phyloP scores from a whole-genome alignment of 1,140 invertebrate species.

The Calephelis nemesis region DNA sequence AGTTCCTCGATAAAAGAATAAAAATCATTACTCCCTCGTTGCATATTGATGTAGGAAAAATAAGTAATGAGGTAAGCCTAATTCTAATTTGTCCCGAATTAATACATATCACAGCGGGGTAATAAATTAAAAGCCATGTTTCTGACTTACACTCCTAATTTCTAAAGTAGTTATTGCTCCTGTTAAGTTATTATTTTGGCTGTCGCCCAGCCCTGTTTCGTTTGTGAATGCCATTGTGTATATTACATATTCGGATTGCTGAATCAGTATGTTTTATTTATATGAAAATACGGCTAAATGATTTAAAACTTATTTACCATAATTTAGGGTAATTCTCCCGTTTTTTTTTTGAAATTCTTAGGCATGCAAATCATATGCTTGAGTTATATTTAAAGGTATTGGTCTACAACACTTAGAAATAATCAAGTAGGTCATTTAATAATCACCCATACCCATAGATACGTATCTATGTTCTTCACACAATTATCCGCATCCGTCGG shows the following conservation, averaged over 20 bases:
- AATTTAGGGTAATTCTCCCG: too few species aligned
- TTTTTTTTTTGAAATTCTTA: too few species aligned
- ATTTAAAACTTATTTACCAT: too few species aligned
- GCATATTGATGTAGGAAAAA: neutral
- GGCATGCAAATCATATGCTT: too few species aligned
- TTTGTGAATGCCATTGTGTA: neutral
- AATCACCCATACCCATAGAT: too few species aligned
- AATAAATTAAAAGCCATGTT: conserved; percentile 9
- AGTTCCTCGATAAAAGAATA: too few species aligned
- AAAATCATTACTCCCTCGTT: too few species aligned
- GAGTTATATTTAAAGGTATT: too few species aligned
- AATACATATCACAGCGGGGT: neutral
- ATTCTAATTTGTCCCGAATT: neutral
- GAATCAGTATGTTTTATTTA: neutral
- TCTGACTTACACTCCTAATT: conserved; percentile 4
- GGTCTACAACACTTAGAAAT: too few species aligned
- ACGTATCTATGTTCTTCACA: too few species aligned
- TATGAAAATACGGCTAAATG: neutral
- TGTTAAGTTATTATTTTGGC: conserved; percentile 17
- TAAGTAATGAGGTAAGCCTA: neutral
- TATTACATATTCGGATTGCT: neutral
- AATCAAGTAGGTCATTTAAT: too few species aligned
- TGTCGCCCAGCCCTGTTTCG: conserved; percentile 12
- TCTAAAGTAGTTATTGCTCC: conserved; percentile 10
- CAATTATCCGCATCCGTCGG: too few species aligned